Base-by-base conservation (phyloP, 37 sponge, comb jelly and placozoan species). In the Theonella swinhoei region DNA sequence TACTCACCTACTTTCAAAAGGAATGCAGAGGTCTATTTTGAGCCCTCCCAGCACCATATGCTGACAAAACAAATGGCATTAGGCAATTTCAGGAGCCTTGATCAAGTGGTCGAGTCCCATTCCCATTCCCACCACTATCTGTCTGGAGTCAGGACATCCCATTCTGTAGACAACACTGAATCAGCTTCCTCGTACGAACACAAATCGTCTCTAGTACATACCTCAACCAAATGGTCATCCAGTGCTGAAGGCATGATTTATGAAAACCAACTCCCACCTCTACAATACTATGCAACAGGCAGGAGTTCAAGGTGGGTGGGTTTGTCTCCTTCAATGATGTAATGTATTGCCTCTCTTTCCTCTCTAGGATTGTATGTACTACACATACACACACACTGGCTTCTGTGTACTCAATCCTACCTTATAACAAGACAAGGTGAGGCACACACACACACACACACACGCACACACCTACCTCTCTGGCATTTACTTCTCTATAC, bases 321-420 rank as follows among this genome's bases (percentile, higher is more conserved):
- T n/a, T n/a, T n/a, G n/a, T n/a, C n/a, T n/a, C n/a, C n/a, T n/a
- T n/a, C n/a, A n/a, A n/a, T n/a, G n/a, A n/a, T n/a, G n/a, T n/a
- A n/a, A n/a, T n/a, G n/a, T n/a, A n/a, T n/a, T n/a, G n/a, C n/a
- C n/a, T n/a, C n/a, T n/a, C n/a, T n/a, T n/a, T n/a, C n/a, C n/a
- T n/a, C n/a, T n/a, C n/a, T n/a, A n/a, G n/a, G n/a, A n/a, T n/a
- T n/a, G 54, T 47, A 14, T 47, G 54, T 47, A 47, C 54, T 17
- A 14, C 11, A 17, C 54, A 47, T 14, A 47, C 54, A 47, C 54
- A 47, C 11, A 47, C 54, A 17, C 11, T 47, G 11, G 54, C 14
- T 47, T 47, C 61, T 3, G 28, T 73, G 29, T 78, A 33, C 32
- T 85, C 86, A 0, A 75, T 72, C 41, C 81, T 80, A 23, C 63